Evolutionary conservation across 2,797 vertebrate species (phyloP).

Genomic region (Scomberomorus guttatus): DNA sequence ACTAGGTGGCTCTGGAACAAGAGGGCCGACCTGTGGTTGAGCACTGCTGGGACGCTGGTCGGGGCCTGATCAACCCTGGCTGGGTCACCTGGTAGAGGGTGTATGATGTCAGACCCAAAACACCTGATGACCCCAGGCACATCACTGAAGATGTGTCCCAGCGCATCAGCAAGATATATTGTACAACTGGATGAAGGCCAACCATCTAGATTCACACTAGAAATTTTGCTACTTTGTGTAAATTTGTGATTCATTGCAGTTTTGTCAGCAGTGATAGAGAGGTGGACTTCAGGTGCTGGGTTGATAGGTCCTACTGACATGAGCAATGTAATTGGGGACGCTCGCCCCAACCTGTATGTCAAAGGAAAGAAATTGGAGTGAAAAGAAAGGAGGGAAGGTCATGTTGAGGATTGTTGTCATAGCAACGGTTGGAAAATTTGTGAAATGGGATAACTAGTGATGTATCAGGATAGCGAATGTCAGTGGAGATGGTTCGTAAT

Average conservation of each 20-base stretch:
- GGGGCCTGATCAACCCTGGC: no score
- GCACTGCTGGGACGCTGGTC: no score
- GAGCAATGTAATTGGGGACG: slow-evolving; percentile 37
- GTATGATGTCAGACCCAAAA: no score
- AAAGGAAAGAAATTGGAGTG: slow-evolving; percentile 26
- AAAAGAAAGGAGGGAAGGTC: slow-evolving; percentile 18
- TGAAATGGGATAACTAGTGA: slow-evolving; percentile 51
- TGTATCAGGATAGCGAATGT: slow-evolving; percentile 45
- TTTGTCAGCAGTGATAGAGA: slow-evolving; percentile 15
- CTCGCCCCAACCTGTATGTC: slow-evolving; percentile 3
- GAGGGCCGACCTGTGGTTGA: no score
- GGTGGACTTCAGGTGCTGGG: not conserved
- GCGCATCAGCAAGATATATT: no score
- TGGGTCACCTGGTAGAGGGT: no score
- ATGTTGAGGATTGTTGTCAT: slow-evolving; percentile 52
- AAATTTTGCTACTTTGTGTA: slow-evolving; percentile 1
- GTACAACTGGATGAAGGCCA: slow-evolving; percentile 35
- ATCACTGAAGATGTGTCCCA: no score
- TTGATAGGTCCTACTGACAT: slow-evolving; percentile 28
- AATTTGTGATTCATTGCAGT: not conserved
- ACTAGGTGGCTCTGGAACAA: no score
- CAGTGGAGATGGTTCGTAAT: slow-evolving; percentile 54
- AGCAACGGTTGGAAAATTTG: slow-evolving; percentile 40
- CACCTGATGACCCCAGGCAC: no score
- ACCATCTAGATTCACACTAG: not conserved